These are phyloP conservation scores for Phrynocephalus versicolor DNA, from an alignment of 2,113 vertebrate species.

Conservation along the genomic window DNA sequence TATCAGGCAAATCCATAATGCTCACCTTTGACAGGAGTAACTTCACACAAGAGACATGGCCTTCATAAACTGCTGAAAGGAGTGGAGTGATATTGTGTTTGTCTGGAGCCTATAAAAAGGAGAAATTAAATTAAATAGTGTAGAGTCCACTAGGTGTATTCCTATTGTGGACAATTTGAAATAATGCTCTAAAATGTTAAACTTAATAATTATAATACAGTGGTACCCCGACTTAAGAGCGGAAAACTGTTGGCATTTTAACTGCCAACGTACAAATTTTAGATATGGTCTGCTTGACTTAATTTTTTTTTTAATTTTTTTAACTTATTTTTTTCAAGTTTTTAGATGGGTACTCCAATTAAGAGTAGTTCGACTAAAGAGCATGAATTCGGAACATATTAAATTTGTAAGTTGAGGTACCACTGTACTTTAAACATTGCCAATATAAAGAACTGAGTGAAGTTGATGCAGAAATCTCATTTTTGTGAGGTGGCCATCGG, in stretches of 20 bases:
- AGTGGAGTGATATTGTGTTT: conserved; percentile 93
- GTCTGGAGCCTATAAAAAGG: conserved; percentile 85
- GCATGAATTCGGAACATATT: neutral
- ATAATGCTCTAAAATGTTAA: neutral
- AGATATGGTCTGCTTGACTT: no score
- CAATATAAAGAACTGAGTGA: neutral
- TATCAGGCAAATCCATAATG: neutral
- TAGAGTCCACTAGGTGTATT: neutral
- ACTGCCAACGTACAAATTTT: no score
- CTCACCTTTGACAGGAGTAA: conserved; percentile 95
- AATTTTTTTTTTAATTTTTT: no score
- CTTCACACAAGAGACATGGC: conserved; percentile 88
- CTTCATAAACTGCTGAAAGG: conserved; percentile 88
- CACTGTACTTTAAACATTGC: no score
- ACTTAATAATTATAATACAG: neutral
- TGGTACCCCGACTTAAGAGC: no score
- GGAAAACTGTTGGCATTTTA: no score
- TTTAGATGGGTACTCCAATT: no score
- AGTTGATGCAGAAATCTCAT: neutral
- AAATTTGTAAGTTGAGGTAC: neutral
- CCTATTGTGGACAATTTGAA: neutral
- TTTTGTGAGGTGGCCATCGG: neutral
- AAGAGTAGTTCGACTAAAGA: no score
- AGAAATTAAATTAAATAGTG: conserved; percentile 19
- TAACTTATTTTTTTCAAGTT: no score